Evolutionary conservation across 2,113 vertebrate species (phyloP).

Genomic region (Grus americana): DNA sequence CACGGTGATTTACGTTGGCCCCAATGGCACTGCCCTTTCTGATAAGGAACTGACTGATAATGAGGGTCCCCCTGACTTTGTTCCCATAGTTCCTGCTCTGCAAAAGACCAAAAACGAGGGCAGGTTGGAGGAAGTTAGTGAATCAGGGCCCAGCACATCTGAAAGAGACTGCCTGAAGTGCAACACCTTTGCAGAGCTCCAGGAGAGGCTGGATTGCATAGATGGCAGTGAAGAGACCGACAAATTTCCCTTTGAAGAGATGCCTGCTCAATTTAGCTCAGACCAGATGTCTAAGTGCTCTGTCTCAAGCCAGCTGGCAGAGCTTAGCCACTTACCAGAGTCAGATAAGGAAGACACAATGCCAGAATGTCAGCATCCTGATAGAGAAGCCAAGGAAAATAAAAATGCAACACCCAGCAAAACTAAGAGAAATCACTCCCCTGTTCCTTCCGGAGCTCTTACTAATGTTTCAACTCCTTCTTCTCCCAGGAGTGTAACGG

Average conservation of each 20-base stretch:
- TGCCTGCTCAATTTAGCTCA: conserved; percentile 70
- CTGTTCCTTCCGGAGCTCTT: conserved; percentile 47
- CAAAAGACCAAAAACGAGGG: conserved; percentile 83
- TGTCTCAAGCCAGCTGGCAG: conserved; percentile 54
- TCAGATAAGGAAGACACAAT: conserved; percentile 69
- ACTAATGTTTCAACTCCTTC: conserved; percentile 70
- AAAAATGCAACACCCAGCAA: conserved; percentile 76
- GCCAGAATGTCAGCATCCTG: conserved; percentile 77
- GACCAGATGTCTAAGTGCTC: conserved; percentile 66
- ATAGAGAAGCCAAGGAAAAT: conserved; percentile 84
- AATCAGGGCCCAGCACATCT: conserved; percentile 66
- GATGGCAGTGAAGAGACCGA: conserved; percentile 93
- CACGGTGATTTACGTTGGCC: conserved; percentile 96
- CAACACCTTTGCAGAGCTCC: conserved; percentile 97
- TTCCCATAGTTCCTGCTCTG: conserved; percentile 92
- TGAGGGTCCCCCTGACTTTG: conserved; percentile 94
- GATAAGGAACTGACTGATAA: conserved; percentile 97
- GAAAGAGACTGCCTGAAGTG: conserved; percentile 95
- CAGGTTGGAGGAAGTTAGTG: conserved; percentile 78
- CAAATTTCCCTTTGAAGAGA: conserved; percentile 90
- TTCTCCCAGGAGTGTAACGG: conserved; percentile 83
- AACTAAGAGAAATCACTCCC: conserved; percentile 75
- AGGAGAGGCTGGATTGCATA: conserved; percentile 95
- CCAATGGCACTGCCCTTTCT: conserved; percentile 91
- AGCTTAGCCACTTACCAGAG: conserved; percentile 44